phyloP scores from a whole-genome alignment of 2,113 vertebrate species.

The Pardalotus punctatus region DNA sequence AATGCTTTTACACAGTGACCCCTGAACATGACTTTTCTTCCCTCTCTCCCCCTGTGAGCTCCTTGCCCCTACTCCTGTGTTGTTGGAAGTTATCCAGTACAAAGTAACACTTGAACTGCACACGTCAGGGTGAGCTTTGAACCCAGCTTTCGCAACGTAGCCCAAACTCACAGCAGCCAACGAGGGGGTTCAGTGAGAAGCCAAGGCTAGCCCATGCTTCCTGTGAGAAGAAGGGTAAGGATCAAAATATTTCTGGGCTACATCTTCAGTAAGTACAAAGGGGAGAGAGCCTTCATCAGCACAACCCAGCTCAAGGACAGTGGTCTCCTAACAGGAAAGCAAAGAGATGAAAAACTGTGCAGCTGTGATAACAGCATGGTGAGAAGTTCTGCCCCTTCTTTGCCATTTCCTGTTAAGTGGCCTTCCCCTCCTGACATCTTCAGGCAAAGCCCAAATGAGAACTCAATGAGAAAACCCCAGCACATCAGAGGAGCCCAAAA shows the following conservation, averaged over 20 bases:
- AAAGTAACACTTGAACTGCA: slow-evolving; percentile 39
- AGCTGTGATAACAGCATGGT: not conserved
- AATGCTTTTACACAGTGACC: not conserved
- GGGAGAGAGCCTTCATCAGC: not conserved
- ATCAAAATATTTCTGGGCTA: not conserved
- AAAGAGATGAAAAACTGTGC: not conserved
- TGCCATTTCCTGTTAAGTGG: not conserved
- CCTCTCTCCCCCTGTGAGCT: not conserved
- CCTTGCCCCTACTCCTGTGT: not conserved
- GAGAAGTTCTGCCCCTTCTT: not conserved
- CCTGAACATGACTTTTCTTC: not conserved
- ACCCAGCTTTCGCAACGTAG: slow-evolving; percentile 57
- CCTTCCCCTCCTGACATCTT: not conserved
- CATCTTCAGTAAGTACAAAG: not conserved
- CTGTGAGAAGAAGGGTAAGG: not conserved
- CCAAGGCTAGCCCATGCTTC: not conserved
- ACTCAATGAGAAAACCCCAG: not conserved
- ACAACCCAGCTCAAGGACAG: not conserved
- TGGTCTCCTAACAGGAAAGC: not conserved
- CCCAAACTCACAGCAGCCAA: not conserved
- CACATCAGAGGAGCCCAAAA: not conserved
- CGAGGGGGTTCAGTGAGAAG: not conserved
- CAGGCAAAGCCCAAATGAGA: not conserved
- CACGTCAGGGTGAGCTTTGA: slow-evolving; percentile 73
- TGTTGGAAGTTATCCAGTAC: slow-evolving; percentile 42